Conservation (phyloP, 2,888 invertebrate species). For the Allygus modestus region DNA sequence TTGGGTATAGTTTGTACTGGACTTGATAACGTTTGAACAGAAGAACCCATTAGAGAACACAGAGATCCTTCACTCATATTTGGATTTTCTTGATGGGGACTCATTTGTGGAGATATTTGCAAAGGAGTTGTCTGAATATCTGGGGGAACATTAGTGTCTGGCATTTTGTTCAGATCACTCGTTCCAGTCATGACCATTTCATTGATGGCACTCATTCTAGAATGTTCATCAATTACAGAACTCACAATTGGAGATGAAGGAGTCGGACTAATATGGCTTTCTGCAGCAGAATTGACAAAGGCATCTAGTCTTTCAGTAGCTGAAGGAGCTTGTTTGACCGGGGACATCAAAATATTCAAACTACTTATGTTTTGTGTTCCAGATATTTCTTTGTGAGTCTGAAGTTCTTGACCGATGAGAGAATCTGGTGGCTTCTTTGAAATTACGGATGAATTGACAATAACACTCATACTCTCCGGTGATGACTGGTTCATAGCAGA, state of each 20-base stretch:
- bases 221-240: slow-evolving; percentile 28
- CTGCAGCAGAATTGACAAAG: slow-evolving; percentile 79
- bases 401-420: slow-evolving; percentile 3
- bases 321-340: slow-evolving; percentile 27
- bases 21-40: background rate
- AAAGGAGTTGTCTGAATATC: background rate
- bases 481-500: background rate
- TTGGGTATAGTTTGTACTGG: background rate
- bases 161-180: slow-evolving; percentile 13
- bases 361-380: background rate
- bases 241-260: slow-evolving; percentile 33
- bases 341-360: slow-evolving; percentile 30
- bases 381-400: background rate
- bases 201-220: background rate
- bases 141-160: background rate
- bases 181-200: slow-evolving; percentile 29
- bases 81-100: slow-evolving; percentile 3
- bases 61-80: background rate
- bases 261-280: slow-evolving; percentile 75
- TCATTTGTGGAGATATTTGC: slow-evolving; percentile 18
- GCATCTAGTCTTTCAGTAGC: slow-evolving; percentile 78
- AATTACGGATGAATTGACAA: slow-evolving; percentile 45
- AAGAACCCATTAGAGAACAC: slow-evolving; percentile 20
- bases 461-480: slow-evolving; percentile 44
- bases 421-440: slow-evolving; percentile 9